Conservation (phyloP, 2,113 vertebrate species). For the Regulus satrapa region DNA sequence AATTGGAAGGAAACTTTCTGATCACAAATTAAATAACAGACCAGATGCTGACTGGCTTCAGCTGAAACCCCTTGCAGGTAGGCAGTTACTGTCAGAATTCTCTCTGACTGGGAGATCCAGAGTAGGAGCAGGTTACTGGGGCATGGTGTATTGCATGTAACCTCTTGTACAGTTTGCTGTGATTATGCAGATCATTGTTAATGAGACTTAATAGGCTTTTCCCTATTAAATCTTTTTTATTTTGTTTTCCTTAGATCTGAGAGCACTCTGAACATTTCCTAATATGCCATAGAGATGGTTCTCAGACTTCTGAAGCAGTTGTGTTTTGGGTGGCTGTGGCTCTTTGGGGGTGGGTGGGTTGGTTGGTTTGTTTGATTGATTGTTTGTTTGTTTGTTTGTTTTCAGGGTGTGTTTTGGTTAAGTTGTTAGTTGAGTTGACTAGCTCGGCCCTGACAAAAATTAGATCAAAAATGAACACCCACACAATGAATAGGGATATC, state of each 20-base stretch:
- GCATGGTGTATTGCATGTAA: not conserved
- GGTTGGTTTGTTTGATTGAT: not conserved
- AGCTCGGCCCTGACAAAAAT: not conserved
- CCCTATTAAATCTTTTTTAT: not conserved
- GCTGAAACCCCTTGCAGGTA: conserved; percentile 85
- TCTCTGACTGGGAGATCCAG: not conserved
- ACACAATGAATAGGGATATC: not conserved
- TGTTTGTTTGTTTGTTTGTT: not conserved
- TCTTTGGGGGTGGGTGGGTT: not conserved
- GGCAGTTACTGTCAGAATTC: conserved; percentile 35
- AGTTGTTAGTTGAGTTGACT: not conserved
- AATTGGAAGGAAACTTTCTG: conserved; percentile 90
- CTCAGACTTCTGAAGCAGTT: not conserved
- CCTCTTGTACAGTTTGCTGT: conserved; percentile 8
- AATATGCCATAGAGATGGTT: not conserved
- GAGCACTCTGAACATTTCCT: not conserved
- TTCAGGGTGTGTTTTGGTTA: not conserved
- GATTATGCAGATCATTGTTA: conserved; percentile 29
- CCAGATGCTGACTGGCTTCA: conserved; percentile 95
- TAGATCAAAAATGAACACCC: not conserved
- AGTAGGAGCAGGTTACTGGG: not conserved
- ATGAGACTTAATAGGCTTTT: conserved; percentile 15
- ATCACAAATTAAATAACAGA: conserved; percentile 89
- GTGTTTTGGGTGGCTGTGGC: not conserved
- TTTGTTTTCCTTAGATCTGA: conserved; percentile 23